Evolutionary conservation across 2,797 vertebrate species (phyloP), one percentile per base, ranked within the genome.

Genomic region (Myotis myotis): DNA sequence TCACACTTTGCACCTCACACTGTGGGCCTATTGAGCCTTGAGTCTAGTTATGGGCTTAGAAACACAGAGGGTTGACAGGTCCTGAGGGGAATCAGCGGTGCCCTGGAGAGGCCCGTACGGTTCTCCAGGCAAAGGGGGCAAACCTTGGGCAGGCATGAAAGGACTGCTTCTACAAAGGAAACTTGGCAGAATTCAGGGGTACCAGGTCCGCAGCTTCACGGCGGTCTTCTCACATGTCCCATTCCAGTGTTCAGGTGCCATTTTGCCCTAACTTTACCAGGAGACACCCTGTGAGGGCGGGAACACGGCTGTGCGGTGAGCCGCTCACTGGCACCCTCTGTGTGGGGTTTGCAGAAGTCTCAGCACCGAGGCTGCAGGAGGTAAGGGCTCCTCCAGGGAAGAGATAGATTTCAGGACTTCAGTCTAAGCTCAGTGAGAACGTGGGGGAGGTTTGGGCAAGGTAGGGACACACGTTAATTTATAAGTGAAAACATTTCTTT

Each of bases 321-420:
- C 8, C 53, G 66, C 57, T 68, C 47, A 13, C 6, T 47, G 47
- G 20, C 25, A 41, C 49, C 12, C 66, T 22, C 62, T 51, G 57
- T 13, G 51, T 94, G 36, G 38, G 28, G 55, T 83, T 83, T 86
- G 82, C 28, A 93, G 55, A 91, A 85, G 28, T 81, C 74, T 88
- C 19, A 74, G 33, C 71, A n/a, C 0, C 8, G 38, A 82, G 19
- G 70, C 49, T 78, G 64, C 6, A 79, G 28, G 90, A 78, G 28
- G 83, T 83, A 81, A 87, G 76, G 20, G 8, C 62, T 88, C 82
- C 89, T 94, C 71, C 25, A 66, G 19, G 60, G 33, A 83, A 88
- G 71, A 60, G 57, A 83, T 2, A 74, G 71, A 33, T 53, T 86
- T 89, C 13, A 88, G 62, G 66, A 47, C 53, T 92, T 75, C 62